phyloP scores from a whole-genome alignment of 2,113 vertebrate species.

The Phyllostomus hastatus region DNA sequence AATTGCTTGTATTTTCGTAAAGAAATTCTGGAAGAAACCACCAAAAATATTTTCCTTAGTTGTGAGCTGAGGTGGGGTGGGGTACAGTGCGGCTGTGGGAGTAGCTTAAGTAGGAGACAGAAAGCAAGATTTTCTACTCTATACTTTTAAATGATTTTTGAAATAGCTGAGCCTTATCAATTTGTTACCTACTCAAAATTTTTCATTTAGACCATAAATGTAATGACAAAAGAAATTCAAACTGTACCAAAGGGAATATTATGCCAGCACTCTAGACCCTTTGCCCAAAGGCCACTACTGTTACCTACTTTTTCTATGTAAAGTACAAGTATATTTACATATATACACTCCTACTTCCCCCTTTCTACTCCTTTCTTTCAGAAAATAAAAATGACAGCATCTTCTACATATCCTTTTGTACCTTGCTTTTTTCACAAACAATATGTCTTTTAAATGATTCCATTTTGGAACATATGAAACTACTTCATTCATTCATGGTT shows the following conservation, averaged over 20 bases:
- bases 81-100: neutral
- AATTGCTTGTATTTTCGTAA: constrained; percentile 16
- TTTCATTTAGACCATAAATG: neutral
- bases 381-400: neutral
- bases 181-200: neutral
- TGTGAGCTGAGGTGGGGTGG: neutral
- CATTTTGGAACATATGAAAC: neutral
- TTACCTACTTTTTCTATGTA: neutral
- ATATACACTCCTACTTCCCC: too few species aligned
- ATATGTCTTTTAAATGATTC: neutral
- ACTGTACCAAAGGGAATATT: neutral
- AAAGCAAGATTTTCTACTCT: neutral
- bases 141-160: neutral
- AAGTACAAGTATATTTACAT: neutral
- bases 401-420: neutral
- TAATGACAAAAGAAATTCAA: neutral
- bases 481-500: constrained; percentile 12
- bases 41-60: neutral
- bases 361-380: neutral
- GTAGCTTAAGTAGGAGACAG: neutral
- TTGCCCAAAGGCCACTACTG: neutral
- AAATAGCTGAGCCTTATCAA: neutral
- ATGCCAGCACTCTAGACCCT: neutral
- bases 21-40: constrained; percentile 42
- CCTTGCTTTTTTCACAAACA: neutral